Conservation (phyloP, 2,113 vertebrate genomes). For the Danionella cerebrum region DNA sequence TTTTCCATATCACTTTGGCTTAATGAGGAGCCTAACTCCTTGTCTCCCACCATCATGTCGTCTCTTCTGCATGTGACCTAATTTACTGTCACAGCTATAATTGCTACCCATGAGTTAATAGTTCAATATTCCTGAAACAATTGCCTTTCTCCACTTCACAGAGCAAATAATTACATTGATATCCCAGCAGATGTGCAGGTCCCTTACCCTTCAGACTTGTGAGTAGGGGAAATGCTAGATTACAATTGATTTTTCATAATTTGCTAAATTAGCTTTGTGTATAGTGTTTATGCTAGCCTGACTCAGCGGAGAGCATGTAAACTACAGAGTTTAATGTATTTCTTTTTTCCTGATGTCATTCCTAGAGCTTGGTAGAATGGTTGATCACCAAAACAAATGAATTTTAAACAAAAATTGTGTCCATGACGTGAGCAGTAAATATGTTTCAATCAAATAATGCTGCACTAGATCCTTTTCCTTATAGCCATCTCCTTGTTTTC, state of each 20-base stretch:
- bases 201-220: neutral
- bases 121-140: conserved; percentile 43
- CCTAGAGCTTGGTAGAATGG: conserved; percentile 63
- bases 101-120: conserved; percentile 36
- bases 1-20: conserved; percentile 2
- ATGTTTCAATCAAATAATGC: no score
- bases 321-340: neutral
- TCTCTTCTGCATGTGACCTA: neutral
- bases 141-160: conserved; percentile 43
- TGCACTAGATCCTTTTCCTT: no score
- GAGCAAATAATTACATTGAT: conserved; percentile 44
- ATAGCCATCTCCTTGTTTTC: no score
- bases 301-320: neutral
- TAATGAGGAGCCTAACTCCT: conserved; percentile 11
- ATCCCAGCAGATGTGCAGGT: conserved; percentile 34
- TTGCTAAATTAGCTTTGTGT: conserved; percentile 21
- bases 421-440: no score
- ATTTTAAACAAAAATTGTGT: no score
- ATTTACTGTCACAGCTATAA: conserved; percentile 31
- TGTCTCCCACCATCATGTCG: conserved; percentile 13
- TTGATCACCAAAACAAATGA: no score
- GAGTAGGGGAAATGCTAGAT: conserved; percentile 32
- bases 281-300: conserved; percentile 3
- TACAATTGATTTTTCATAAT: conserved; percentile 30
- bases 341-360: conserved; percentile 40